Base-by-base conservation (phyloP, 2,888 invertebrate species). In the Griposia aprilina region DNA sequence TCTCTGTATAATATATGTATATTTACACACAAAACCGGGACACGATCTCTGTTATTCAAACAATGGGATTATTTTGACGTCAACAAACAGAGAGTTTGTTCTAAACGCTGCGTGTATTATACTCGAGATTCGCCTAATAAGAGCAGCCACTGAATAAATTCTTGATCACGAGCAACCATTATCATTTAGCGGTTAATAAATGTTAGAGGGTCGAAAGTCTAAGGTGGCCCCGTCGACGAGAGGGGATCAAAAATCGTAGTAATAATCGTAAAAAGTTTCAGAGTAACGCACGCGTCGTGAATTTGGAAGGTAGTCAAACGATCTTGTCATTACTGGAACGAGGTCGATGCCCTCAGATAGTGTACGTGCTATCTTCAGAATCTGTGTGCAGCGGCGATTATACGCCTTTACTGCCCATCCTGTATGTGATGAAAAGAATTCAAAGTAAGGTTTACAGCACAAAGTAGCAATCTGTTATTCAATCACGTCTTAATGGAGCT, bases 241-340 rank as follows among this genome's bases (percentile, higher is more conserved):
- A 92, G 91, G 92, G 95, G 94, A 94, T 94, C 95, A 95, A 94
- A 95, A 95, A 94, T 94, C 94, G 93, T 93, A 92, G 94, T 92
- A 94, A 95, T 96, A 95, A 95, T 94, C 96, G 94, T 95, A 96
- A 96, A 95, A 96, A 95, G 94, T 95, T 95, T 93, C 90, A 90
- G 93, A 94, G 94, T 94, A 92, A 94, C 93, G 94, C 91, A 94
- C 95, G 95, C 94, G 93, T 88, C 87, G 90, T 92, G 95, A 95
- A 95, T 96, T 94, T 91, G 90, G 91, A 93, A 95, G 92, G 92
- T 91, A 92, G 91, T 91, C 90, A 91, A 94, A 93, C 92, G 93
- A 92, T 94, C 91, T 88, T 87, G 93, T 92, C 93, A 92, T 93
- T 94, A 94, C 92, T 89, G 89, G 80, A 91, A 91, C 87, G 91